Percentiles rank a stretch among this genome's conserved stretches.
phyloP scores from a whole-genome alignment of 2,888 invertebrate genomes.

The Drosophila parthenogenetica region DNA sequence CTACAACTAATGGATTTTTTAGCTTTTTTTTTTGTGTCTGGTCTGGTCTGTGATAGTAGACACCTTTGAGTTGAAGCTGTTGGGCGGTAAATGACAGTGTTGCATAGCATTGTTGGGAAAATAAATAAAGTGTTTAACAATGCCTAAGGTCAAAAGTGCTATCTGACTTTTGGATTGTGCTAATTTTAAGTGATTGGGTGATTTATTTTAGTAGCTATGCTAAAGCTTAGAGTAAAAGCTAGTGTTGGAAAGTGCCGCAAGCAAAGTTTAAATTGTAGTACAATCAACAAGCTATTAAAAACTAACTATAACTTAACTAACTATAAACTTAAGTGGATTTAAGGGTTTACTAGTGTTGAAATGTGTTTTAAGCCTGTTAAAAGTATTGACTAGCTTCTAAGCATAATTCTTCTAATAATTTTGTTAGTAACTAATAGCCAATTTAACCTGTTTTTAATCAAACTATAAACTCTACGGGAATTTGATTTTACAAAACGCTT shows the following conservation, averaged over 20 bases:
- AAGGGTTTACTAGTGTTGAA: no score
- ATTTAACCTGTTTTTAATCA: no score
- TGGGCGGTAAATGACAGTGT: conserved; percentile 26
- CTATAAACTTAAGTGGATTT: no score
- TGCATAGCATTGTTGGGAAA: conserved; percentile 9
- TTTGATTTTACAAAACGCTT: no score
- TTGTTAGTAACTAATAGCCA: no score
- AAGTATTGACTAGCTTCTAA: no score
- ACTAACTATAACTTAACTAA: no score
- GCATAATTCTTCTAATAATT: no score
- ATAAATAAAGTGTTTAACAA: conserved; percentile 23
- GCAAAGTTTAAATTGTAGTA: no score
- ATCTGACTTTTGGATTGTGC: neutral
- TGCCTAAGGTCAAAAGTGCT: neutral
- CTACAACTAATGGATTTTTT: conserved; percentile 57
- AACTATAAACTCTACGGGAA: no score
- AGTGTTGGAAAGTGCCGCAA: neutral
- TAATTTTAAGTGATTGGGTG: neutral
- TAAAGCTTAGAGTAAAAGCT: neutral
- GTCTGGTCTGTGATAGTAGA: conserved; percentile 8
- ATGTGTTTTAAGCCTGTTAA: no score
- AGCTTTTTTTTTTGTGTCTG: neutral
- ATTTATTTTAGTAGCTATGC: neutral
- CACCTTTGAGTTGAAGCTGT: conserved; percentile 22
- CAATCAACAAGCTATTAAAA: no score